Evolutionary conservation across 2,113 vertebrate genomes (phyloP).

Genomic region (Brevimyrus niger): DNA sequence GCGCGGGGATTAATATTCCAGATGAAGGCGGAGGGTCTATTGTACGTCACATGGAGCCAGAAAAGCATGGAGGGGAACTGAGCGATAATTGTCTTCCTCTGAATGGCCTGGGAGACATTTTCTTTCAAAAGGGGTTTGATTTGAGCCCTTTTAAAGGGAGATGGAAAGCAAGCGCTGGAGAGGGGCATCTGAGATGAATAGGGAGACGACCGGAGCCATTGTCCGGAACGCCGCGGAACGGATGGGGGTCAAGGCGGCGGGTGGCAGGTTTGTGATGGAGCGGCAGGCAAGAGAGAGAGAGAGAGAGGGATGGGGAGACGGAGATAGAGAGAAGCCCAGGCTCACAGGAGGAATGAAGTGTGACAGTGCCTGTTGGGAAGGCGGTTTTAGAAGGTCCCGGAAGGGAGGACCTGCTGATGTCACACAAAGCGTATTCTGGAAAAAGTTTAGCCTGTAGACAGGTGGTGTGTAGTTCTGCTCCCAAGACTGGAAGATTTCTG

Average conservation of each 20-base stretch:
- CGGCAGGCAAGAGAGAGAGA: not conserved
- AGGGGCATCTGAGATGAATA: not conserved
- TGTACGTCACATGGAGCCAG: not conserved
- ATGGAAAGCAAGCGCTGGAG: not conserved
- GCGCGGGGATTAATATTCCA: not conserved
- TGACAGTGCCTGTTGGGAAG: not conserved
- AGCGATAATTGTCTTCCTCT: not conserved
- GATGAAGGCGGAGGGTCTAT: not conserved
- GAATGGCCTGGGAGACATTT: not conserved
- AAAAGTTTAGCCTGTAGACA: not conserved
- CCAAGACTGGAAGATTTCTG: not conserved
- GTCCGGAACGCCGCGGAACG: not conserved
- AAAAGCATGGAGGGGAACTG: not conserved
- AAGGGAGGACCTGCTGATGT: not conserved
- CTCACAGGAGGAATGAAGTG: not conserved
- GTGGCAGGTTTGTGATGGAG: not conserved
- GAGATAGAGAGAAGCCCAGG: not conserved
- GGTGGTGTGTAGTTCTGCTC: not conserved
- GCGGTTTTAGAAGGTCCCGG: not conserved
- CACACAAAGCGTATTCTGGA: not conserved
- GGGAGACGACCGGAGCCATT: not conserved
- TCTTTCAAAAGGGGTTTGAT: not conserved
- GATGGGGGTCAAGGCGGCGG: slow-evolving; percentile 1
- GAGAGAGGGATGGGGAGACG: not conserved
- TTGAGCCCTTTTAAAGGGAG: slow-evolving; percentile 1